Evolutionary conservation across 1,140 invertebrate species (phyloP).

Genomic region (Sitobion miscanthi): DNA sequence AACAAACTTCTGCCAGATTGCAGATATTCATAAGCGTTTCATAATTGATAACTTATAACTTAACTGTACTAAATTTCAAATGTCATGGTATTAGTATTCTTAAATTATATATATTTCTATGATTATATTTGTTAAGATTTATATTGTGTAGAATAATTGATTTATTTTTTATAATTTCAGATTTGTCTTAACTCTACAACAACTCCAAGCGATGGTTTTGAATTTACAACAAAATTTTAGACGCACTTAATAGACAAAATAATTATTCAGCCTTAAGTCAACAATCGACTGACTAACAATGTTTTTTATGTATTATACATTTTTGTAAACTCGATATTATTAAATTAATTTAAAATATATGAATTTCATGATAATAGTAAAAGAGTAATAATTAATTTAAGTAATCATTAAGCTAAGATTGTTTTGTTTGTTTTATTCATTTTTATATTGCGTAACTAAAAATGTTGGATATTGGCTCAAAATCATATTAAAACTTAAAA

Average conservation of each 20-base stretch:
- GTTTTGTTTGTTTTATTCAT: constrained; percentile 56
- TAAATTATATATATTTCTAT: no score
- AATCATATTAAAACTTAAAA: constrained; percentile 44
- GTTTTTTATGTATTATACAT: constrained; percentile 56
- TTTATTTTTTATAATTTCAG: constrained; percentile 42
- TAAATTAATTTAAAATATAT: constrained; percentile 56
- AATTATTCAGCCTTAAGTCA: constrained; percentile 56
- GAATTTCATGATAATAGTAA: constrained; percentile 55
- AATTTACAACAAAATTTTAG: constrained; percentile 55
- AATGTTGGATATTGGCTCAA: constrained; percentile 54
- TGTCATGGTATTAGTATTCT: no score
- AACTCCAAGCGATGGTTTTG: constrained; percentile 45
- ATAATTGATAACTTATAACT: no score
- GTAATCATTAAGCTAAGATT: constrained; percentile 56
- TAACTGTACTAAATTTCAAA: no score
- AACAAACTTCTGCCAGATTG: not conserved
- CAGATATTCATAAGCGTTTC: not conserved
- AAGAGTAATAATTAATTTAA: constrained; percentile 56
- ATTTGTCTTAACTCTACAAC: constrained; percentile 48
- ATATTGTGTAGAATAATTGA: not conserved
- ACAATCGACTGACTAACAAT: constrained; percentile 56
- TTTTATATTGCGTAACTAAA: constrained; percentile 52
- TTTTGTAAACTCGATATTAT: constrained; percentile 56
- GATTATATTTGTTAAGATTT: not conserved
- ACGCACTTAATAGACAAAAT: constrained; percentile 55